Conservation (phyloP, 2,888 invertebrate genomes). For the Drosophila siamana region DNA sequence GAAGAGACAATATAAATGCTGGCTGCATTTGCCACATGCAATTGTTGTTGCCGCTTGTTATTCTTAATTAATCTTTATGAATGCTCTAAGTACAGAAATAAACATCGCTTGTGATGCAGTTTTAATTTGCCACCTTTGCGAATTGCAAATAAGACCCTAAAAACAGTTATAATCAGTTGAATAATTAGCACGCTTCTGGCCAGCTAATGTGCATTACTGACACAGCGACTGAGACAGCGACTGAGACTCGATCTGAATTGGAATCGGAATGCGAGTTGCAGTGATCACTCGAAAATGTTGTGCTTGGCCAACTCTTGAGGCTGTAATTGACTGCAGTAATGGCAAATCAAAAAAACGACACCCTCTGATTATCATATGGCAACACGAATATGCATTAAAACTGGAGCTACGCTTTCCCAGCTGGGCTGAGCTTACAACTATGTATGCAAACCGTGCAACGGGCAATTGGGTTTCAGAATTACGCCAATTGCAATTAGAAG, state of each 20-base stretch:
- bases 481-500: constrained; percentile 40
- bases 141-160: constrained; percentile 32
- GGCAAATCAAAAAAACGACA: constrained; percentile 54
- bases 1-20: too few species aligned
- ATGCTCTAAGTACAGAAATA: neutral
- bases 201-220: too few species aligned
- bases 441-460: neutral
- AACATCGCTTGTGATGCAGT: neutral
- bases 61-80: constrained; percentile 6
- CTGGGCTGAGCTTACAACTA: too few species aligned
- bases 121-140: neutral
- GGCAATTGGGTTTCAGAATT: constrained; percentile 52
- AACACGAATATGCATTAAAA: constrained; percentile 56
- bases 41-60: neutral
- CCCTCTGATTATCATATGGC: constrained; percentile 50
- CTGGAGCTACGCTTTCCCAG: too few species aligned
- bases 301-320: constrained; percentile 58
- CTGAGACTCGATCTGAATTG: constrained; percentile 30
- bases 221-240: too few species aligned
- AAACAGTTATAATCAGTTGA: constrained; percentile 28
- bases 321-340: constrained; percentile 55
- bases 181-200: constrained; percentile 37
- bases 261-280: constrained; percentile 29
- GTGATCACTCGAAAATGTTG: constrained; percentile 46
- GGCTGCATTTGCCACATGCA: neutral